Conservation (phyloP, 2,888 invertebrate genomes). For the Chaitophorus viminalis region DNA sequence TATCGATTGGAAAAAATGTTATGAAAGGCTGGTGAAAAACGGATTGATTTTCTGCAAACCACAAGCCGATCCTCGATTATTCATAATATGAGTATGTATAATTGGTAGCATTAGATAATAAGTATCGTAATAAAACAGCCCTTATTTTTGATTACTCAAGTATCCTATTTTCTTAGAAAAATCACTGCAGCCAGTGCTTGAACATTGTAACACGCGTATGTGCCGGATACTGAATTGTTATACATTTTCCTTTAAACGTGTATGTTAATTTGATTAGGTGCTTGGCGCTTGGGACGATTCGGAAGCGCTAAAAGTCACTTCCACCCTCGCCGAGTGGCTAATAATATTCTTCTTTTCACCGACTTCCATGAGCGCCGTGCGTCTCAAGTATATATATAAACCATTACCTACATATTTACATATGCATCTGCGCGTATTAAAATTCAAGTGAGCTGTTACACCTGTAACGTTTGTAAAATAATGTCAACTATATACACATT, state of each 20-base stretch:
- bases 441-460: background rate
- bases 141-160: background rate
- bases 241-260: slow-evolving; percentile 13
- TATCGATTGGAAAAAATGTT: no score
- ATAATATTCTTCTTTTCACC: background rate
- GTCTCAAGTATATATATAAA: background rate
- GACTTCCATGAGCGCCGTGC: background rate
- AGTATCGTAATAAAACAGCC: no score
- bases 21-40: background rate
- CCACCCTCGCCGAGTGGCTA: background rate
- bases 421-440: no score
- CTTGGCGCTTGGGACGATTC: background rate
- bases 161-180: slow-evolving; percentile 7
- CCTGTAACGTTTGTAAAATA: background rate
- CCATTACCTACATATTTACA: no score
- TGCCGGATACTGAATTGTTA: slow-evolving; percentile 3
- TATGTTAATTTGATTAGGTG: slow-evolving; percentile 28
- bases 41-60: background rate
- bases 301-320: slow-evolving; percentile 24
- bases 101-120: background rate
- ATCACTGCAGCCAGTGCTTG: background rate
- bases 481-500: background rate
- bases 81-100: no score
- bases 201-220: background rate
- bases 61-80: no score